phyloP scores from a whole-genome alignment of 2,888 invertebrate species.

The Brachyptera risi region DNA sequence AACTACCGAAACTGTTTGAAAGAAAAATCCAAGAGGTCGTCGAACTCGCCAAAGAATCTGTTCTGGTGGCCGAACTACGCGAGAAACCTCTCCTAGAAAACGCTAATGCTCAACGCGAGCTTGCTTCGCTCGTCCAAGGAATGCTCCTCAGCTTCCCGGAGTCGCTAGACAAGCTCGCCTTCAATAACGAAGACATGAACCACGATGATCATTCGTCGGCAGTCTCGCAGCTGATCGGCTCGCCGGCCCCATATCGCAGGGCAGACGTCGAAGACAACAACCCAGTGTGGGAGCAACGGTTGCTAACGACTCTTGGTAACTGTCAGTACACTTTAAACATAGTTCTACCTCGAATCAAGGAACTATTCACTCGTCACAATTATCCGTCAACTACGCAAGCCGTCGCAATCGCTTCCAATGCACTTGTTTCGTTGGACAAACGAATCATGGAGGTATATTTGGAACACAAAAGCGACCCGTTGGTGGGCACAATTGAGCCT shows the following conservation, averaged over 20 bases:
- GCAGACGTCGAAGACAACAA: slow-evolving; percentile 4
- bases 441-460: slow-evolving; percentile 70
- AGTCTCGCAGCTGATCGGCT: slow-evolving; percentile 62
- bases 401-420: slow-evolving; percentile 53
- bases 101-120: slow-evolving; percentile 49
- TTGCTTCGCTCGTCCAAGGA: slow-evolving; percentile 53
- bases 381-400: slow-evolving; percentile 72
- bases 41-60: slow-evolving; percentile 53
- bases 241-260: slow-evolving; percentile 47
- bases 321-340: slow-evolving; percentile 76
- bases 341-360: slow-evolving; percentile 67
- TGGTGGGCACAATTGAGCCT: slow-evolving; percentile 94
- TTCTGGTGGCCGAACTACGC: slow-evolving; percentile 62
- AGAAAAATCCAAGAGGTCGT: slow-evolving; percentile 67
- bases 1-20: slow-evolving; percentile 71
- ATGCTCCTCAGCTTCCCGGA: slow-evolving; percentile 49
- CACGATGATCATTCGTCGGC: slow-evolving; percentile 45
- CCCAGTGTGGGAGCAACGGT: slow-evolving; percentile 70
- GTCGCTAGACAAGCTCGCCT: slow-evolving; percentile 70
- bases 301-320: slow-evolving; percentile 84
- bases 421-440: slow-evolving; percentile 40
- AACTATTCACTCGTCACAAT: slow-evolving; percentile 61
- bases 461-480: slow-evolving; percentile 88
- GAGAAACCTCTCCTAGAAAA: slow-evolving; percentile 57
- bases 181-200: slow-evolving; percentile 55